Base-by-base conservation (phyloP, 2,113 vertebrate species). In the Psittacus erithacus region DNA sequence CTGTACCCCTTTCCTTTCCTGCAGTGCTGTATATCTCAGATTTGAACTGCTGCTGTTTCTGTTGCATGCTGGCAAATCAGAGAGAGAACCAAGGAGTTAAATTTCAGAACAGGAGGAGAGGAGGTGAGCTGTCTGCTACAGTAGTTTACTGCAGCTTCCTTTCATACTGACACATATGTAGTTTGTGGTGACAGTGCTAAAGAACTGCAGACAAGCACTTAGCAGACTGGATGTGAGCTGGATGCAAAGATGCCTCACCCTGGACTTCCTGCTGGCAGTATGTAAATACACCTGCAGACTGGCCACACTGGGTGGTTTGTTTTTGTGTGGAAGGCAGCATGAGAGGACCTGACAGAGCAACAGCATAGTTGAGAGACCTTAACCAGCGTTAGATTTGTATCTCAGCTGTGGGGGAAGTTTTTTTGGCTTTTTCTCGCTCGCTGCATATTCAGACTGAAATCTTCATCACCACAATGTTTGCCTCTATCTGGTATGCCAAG, bases 401-500 rank as follows among this genome's bases (percentile, higher is more conserved):
- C 91, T 46, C 90, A 95, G 91, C 94, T 82, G 82, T 76, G 88
- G 93, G 92, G 95, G 95, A 98, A 98, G 96, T 97, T 96, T 95
- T 90, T 75, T 57, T 53, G 29, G 25, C 14, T 39, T 27, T 38
- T 44, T 71, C 33, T 65, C 63, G 49, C 52, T 77, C 69, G 88
- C 96, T 63, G 97, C 95, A 91, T 96, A 96, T 97, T 96, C 96
- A 53, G 75, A 64, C 93, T 91, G 95, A 96, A 95, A 93, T 85
- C 96, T 96, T 91, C 96, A 93, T 96, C 96, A 91, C 90, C 96
- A 97, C 96, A 97, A 99, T 99, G 99, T 98, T 99, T 95, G 99
- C 99, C 93, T 99, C 99, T 91, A 99, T 99, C 97, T 99, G 99
- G 99, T 99, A 99, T 91, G 99, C 99, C 97, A 99, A 99, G 98